Evolutionary conservation across 2,797 vertebrate species (phyloP), one percentile per base, ranked within the genome.

Genomic region (Rhinogobio ventralis): DNA sequence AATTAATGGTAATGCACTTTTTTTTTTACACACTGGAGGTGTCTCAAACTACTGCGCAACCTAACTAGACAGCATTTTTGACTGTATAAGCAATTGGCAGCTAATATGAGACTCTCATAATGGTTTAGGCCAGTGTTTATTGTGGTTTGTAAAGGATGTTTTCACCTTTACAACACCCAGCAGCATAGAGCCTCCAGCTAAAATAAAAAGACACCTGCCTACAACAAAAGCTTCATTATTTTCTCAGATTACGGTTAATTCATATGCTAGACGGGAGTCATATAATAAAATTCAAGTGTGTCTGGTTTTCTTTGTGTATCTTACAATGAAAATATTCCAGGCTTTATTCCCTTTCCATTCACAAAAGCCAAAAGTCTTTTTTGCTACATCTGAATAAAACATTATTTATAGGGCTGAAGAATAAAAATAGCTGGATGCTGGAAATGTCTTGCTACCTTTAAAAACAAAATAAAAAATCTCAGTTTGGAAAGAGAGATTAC

Each of bases 81-180:
- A 60, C 15, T 60, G 7, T 60, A 9, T 76, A 46, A 0, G 14
- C 8, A 42, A 57, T 30, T 72, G 39, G 25, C 53, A 36, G 55
- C 57, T 23, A 6, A 28, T 66, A 36, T 15, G 23, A 66, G 10
- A 23, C 1, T 25, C 25, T 28, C 28, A 15, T 25, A 82, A 82
- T n/a, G 53, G 39, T 72, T 73, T 77, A 77, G 66, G 19, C 33
- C 60, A 68, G 25, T 23, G 39, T 30, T n/a, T 73, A 25, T 4
- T 36, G 55, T 74, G 69, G 25, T 82, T 66, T 23, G 46, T 42
- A 75, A 83, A 66, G 60, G 15, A 28, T 30, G 60, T 76, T 67
- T 83, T 36, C 49, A 42, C 71, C 46, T 49, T 46, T 13, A 64
- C 39, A 36, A 7, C 45, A 20, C n/a, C 17, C 45, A 83, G 30